A percentile compares a stretch with the other conserved stretches of the same genome.
phyloP scores from a whole-genome alignment of 2,113 vertebrate species.

The Ceratotherium simum region DNA sequence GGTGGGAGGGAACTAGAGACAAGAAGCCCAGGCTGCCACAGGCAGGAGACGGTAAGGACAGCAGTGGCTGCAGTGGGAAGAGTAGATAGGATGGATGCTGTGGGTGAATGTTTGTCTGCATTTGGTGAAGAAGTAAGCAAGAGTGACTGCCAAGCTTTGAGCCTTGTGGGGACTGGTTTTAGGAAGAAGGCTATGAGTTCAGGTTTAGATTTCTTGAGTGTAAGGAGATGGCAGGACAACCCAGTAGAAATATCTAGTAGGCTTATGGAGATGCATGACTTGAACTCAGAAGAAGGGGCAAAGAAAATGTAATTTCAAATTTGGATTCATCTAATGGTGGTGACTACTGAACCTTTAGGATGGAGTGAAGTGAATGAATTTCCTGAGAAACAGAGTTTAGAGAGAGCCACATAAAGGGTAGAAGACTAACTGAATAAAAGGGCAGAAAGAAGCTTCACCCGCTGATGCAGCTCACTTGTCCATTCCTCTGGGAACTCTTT shows the following conservation, averaged over 20 bases:
- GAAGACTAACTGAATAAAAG: neutral
- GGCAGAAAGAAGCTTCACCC: neutral
- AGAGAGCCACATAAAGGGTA: neutral
- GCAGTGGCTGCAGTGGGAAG: neutral
- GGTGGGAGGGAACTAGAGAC: neutral
- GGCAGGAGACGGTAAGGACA: neutral
- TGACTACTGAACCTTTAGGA: neutral
- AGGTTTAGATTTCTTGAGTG: neutral
- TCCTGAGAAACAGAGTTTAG: neutral
- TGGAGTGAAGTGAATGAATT: neutral
- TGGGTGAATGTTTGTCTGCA: neutral
- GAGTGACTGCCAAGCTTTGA: neutral
- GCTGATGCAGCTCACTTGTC: neutral
- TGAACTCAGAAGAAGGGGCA: slow-evolving; percentile 8
- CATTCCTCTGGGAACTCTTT: neutral
- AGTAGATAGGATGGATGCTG: accelerated
- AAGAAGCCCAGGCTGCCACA: neutral
- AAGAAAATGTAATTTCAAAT: neutral
- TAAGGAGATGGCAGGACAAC: neutral
- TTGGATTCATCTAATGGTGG: neutral
- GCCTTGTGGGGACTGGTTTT: neutral
- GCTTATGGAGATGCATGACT: neutral
- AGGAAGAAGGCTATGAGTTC: neutral
- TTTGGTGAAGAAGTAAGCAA: neutral
- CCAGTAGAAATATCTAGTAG: neutral